These are phyloP conservation scores for Plecotus auritus DNA, from an alignment of 2,113 vertebrate species.

Conservation along the genomic window DNA sequence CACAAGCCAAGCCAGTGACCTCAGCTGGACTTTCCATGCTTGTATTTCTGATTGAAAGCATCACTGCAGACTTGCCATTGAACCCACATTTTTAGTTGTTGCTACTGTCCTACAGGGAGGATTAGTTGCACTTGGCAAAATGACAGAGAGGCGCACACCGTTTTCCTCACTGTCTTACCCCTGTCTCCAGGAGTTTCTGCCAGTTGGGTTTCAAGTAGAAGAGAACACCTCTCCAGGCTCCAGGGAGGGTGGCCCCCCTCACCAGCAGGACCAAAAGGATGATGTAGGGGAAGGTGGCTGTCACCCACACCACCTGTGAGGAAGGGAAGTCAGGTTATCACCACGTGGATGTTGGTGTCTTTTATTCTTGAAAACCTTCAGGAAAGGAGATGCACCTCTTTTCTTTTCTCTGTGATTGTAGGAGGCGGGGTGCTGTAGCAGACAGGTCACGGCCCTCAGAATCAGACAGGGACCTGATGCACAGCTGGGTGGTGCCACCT, in stretches of 20 bases:
- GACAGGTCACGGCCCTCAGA: not conserved
- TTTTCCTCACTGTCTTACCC: conserved; percentile 80
- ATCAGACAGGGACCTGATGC: not conserved
- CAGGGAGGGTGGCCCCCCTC: conserved; percentile 94
- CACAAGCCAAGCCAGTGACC: not conserved
- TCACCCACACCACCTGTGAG: conserved; percentile 96
- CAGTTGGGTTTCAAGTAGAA: conserved; percentile 97
- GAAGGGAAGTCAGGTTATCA: not conserved
- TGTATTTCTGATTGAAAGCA: not conserved
- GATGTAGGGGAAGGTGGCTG: conserved; percentile 95
- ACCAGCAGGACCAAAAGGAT: conserved; percentile 90
- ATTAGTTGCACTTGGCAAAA: not conserved
- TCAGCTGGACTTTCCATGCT: not conserved
- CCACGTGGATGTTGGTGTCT: not conserved
- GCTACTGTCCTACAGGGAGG: not conserved
- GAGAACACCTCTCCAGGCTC: conserved; percentile 96
- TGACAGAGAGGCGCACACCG: not conserved
- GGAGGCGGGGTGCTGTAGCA: not conserved
- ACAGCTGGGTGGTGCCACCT: not conserved
- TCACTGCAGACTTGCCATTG: not conserved
- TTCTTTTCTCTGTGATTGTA: not conserved
- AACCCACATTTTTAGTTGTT: not conserved
- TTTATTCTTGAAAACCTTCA: not conserved
- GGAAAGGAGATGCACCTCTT: not conserved
- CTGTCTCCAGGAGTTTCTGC: conserved; percentile 91